Base-by-base conservation (phyloP, 2,888 invertebrate genomes). In the Scaptomyza parva region DNA sequence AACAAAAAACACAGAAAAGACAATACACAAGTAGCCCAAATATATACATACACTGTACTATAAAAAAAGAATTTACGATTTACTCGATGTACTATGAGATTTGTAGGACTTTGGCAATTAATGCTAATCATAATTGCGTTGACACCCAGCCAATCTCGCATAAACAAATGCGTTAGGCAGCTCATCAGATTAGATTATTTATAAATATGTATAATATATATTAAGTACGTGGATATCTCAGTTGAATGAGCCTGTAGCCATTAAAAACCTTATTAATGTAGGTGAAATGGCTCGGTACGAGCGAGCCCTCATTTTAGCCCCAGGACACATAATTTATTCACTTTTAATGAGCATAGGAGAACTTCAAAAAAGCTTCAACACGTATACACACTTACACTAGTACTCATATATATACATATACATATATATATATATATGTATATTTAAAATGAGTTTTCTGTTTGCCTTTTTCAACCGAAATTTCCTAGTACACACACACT, bases 371-470 rank as follows among this genome's bases (percentile, higher is more conserved):
- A 70, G 57, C 80, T 66, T 57, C 54, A 44, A 28, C 40, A 51
- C 45, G 11, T 45, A 18, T 11, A 20, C 40, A 28, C 48, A 69
- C n/a, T n/a, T 45, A 58, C 2, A 20, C 11, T n/a, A 8, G 8
- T n/a, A 24, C 9, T 22, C 52, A 68, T 54, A 62, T 63, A 40
- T 50, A 40, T 57, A 28, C 40, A 44, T 33, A 8, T 1, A 40
- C 1, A 26, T 35, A 39, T 44, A 60, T 40, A 55, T 2, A 8
- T 35, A 8, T 17, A 17, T 3, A 11, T 37, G 9, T 50, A 65
- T 62, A 70, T 80, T 79, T 84, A 70, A 79, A 79, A 80, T 84
- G 81, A 84, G 81, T 77, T 80, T 80, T 76, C 61, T 77, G 60
- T 74, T 74, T 75, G 75, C 73, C 60, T 73, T 84, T 88, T 86